A percentile compares a stretch with the other conserved stretches of the same genome.
phyloP scores from a whole-genome alignment of 2,888 invertebrate genomes.

The Standfussiana lucernea region DNA sequence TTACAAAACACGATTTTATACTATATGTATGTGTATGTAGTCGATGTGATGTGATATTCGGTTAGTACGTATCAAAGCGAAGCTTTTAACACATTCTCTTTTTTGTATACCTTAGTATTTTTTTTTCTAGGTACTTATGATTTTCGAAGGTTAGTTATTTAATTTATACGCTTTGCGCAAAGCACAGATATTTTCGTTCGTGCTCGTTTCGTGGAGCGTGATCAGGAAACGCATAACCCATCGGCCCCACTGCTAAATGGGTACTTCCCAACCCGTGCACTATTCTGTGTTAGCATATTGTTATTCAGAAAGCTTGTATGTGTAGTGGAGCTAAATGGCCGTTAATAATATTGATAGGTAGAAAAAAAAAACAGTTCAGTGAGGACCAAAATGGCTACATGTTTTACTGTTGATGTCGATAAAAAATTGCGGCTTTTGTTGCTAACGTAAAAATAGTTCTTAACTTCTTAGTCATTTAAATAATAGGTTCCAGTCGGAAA shows the following conservation, averaged over 20 bases:
- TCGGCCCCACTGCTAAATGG: conserved; percentile 32
- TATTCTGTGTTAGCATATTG: conserved; percentile 10
- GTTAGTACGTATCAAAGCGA: neutral
- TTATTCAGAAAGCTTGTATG: conserved; percentile 15
- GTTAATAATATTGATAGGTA: neutral
- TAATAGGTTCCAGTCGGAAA: neutral
- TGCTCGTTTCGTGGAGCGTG: conserved; percentile 20
- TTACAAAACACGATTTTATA: neutral
- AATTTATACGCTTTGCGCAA: neutral
- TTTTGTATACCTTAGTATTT: neutral
- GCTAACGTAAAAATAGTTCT: neutral
- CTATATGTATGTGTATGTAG: neutral
- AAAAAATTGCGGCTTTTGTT: neutral
- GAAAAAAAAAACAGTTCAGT: neutral
- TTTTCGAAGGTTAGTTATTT: neutral
- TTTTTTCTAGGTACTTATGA: neutral
- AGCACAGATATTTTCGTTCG: neutral
- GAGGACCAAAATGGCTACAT: neutral
- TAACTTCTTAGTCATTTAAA: neutral
- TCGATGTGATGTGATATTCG: neutral
- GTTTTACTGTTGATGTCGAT: neutral
- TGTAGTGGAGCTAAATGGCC: conserved; percentile 16
- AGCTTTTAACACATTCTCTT: neutral
- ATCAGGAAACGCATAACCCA: conserved; percentile 42
- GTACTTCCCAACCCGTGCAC: conserved; percentile 26